These are phyloP conservation scores for Drosophila mercatorum DNA, from an alignment of 2,888 invertebrate species.

Conservation along the genomic window DNA sequence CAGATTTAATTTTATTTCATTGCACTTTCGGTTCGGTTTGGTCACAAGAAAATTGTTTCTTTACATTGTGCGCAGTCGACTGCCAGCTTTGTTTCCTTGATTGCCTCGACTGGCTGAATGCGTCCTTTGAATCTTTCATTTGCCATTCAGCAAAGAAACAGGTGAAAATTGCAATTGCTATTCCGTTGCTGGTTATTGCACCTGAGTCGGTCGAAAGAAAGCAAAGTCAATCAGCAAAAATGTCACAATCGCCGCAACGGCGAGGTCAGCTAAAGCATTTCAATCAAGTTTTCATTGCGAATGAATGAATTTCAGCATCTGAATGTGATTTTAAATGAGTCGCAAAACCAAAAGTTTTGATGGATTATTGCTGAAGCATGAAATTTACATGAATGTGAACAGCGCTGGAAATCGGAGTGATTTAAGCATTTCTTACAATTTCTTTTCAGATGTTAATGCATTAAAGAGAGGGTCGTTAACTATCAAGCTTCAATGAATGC, in stretches of 20 bases:
- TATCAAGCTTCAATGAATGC: too few relatives aligned
- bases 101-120: conserved; percentile 16
- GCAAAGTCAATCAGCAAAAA: conserved; percentile 2
- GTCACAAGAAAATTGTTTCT: conserved; percentile 77
- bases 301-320: not conserved
- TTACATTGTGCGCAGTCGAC: conserved; percentile 44
- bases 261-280: not conserved
- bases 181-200: not conserved
- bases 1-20: conserved; percentile 84
- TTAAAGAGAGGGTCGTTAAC: too few relatives aligned
- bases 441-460: not conserved
- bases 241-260: not conserved
- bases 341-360: not conserved
- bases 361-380: not conserved
- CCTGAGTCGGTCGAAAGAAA: not conserved
- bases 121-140: conserved; percentile 32
- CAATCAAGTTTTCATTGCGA: not conserved
- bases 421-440: not conserved
- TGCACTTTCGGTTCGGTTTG: conserved; percentile 58
- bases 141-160: conserved; percentile 34
- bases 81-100: conserved; percentile 10
- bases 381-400: not conserved
- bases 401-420: not conserved
- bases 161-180: conserved; percentile 30
- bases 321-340: not conserved